Conservation (phyloP, 2,797 vertebrate genomes). For the Babyrousa celebensis region DNA sequence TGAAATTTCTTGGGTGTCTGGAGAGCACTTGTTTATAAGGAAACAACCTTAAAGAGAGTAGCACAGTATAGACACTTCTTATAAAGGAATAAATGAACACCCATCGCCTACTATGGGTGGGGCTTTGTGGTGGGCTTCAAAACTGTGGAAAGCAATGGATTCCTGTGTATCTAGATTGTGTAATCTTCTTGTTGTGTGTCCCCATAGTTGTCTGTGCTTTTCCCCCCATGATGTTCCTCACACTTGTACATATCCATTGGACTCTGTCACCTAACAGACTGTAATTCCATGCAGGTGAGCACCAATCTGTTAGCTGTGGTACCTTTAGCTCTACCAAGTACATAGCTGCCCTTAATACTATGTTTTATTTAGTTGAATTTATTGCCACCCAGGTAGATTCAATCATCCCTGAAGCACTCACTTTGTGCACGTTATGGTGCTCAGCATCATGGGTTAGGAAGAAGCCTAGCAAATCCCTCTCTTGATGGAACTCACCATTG, state of each 20-base stretch:
- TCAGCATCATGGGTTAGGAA: not conserved
- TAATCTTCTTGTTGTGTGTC: not conserved
- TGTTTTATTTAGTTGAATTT: not conserved
- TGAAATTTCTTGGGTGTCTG: not conserved
- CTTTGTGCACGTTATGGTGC: not conserved
- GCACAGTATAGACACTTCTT: not conserved
- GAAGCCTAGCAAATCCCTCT: not conserved
- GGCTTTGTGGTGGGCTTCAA: not conserved
- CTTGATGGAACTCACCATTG: not conserved
- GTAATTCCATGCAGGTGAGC: not conserved
- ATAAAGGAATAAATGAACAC: not conserved
- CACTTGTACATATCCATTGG: not conserved
- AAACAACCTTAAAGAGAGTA: not conserved
- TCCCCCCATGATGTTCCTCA: not conserved
- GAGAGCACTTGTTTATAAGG: not conserved
- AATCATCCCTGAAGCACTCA: not conserved
- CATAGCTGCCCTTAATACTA: no score
- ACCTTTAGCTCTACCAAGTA: not conserved
- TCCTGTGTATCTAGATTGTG: not conserved
- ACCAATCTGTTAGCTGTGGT: not conserved
- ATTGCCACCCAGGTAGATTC: not conserved
- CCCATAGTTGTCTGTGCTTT: not conserved
- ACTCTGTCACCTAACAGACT: not conserved
- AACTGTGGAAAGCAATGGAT: not conserved
- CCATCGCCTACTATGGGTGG: no score